Percentiles rank a stretch among this genome's conserved stretches.
phyloP scores from a whole-genome alignment of 2,888 invertebrate genomes.

The Cataglyphis rosenhaueri region DNA sequence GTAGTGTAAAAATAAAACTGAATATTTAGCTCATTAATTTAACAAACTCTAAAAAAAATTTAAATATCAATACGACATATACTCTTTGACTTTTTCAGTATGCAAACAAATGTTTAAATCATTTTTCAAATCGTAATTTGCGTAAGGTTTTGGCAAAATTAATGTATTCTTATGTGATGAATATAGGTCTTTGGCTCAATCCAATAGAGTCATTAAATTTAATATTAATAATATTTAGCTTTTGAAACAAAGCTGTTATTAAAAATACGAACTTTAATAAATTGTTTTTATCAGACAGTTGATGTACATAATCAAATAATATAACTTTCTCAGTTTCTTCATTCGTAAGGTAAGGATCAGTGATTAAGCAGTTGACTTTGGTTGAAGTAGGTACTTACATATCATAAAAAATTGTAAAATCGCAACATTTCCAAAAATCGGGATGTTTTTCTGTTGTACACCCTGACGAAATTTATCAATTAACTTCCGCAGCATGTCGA shows the following conservation, averaged over 20 bases:
- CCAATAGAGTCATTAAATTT: constrained; percentile 1
- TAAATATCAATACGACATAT: background rate
- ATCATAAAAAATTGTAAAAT: background rate
- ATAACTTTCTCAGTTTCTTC: background rate
- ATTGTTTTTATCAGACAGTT: background rate
- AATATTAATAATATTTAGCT: background rate
- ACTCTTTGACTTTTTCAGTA: background rate
- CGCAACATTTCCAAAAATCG: background rate
- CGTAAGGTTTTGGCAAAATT: background rate
- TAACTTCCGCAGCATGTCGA: background rate
- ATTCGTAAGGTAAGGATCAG: background rate
- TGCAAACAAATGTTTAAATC: background rate
- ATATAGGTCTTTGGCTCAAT: constrained; percentile 9
- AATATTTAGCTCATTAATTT: background rate
- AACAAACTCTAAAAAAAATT: background rate
- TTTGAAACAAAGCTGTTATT: background rate
- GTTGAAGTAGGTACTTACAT: background rate
- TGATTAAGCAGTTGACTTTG: background rate
- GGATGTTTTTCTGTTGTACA: background rate
- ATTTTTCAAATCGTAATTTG: background rate
- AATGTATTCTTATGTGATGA: background rate
- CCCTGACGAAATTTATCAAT: background rate
- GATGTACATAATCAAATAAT: constrained; percentile 6
- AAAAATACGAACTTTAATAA: background rate
- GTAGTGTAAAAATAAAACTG: background rate